Base-by-base conservation (phyloP, 2,113 vertebrate genomes). In the Nesoenas mayeri region DNA sequence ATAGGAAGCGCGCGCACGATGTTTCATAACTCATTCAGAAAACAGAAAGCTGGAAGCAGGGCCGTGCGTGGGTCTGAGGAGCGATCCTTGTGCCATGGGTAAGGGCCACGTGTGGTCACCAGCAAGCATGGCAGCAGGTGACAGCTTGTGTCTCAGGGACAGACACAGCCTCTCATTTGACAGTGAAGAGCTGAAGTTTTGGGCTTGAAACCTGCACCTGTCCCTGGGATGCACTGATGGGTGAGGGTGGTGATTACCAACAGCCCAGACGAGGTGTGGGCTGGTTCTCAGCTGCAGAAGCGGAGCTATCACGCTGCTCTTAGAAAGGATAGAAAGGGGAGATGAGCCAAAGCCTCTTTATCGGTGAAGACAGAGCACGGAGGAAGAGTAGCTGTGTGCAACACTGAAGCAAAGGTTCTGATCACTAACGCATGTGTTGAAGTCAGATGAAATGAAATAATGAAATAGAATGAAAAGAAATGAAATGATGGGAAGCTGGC, bases 361-460 rank as follows among this genome's bases (percentile, higher is more conserved):
- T 9, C 25, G 14, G 40, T 3, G 15, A n/a, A 7, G 9, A 9
- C 25, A 32, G 50, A 50, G 32, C 2, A 7, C 4, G n/a, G 32
- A 71, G 64, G 51, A 92, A 75, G 71, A 79, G 19, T 5, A 61
- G 47, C 3, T 69, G 75, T 31, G 31, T 1, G 4, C 26, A 50
- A 1, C 3, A 5, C 25, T 10, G 40, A 61, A 72, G 78, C n/a
- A 18, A 71, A 82, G 34, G 31, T 51, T 38, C 79, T 66, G 71
- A 10, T 13, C 5, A 0, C 48, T 40, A 31, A 8, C 19, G 72
- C 9, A 0, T 10, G 42, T 2, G 0, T 3, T 34, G 24, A 65
- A 56, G 21, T 15, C 32, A 58, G 83, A 48, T 62, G 42, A 61
- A 80, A 21, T 0, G 2, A 78, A 56, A 24, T 0, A 56, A 24